phyloP scores from a whole-genome alignment of 2,888 invertebrate genomes.

The Drosophila aldrichi region DNA sequence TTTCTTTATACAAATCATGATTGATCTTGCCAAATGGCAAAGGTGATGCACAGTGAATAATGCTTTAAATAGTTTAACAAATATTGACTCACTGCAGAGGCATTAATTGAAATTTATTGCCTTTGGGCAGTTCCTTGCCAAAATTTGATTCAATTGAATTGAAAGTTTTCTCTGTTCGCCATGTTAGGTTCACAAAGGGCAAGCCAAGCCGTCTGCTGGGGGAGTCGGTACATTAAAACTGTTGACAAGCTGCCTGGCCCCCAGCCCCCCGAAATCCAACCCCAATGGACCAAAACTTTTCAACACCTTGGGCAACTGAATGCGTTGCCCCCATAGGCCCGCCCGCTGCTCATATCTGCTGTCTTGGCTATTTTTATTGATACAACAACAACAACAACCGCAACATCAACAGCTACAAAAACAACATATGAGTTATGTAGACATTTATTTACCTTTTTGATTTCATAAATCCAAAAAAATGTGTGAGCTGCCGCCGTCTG shows the following conservation, averaged over 20 bases:
- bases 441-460: constrained; percentile 64
- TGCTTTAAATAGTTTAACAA: constrained; percentile 13
- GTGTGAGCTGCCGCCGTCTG: constrained; percentile 24
- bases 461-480: constrained; percentile 74
- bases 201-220: constrained; percentile 5
- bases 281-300: constrained; percentile 51
- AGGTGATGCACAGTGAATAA: constrained; percentile 25
- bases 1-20: constrained; percentile 24
- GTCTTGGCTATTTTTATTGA: constrained; percentile 71
- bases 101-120: constrained; percentile 51
- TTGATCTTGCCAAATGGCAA: constrained; percentile 33
- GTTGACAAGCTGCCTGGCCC: constrained; percentile 49
- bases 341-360: constrained; percentile 17
- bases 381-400: constrained; percentile 35
- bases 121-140: constrained; percentile 44
- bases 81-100: constrained; percentile 22
- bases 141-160: constrained; percentile 45
- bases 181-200: constrained; percentile 28
- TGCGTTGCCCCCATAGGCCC: constrained; percentile 47
- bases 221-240: constrained; percentile 27
- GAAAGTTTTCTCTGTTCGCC: constrained; percentile 14
- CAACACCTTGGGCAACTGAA: constrained; percentile 75
- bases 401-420: constrained; percentile 26
- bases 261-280: constrained; percentile 14
- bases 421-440: constrained; percentile 26